Conservation (phyloP, 2,113 vertebrate species). For the Symphodus melops region DNA sequence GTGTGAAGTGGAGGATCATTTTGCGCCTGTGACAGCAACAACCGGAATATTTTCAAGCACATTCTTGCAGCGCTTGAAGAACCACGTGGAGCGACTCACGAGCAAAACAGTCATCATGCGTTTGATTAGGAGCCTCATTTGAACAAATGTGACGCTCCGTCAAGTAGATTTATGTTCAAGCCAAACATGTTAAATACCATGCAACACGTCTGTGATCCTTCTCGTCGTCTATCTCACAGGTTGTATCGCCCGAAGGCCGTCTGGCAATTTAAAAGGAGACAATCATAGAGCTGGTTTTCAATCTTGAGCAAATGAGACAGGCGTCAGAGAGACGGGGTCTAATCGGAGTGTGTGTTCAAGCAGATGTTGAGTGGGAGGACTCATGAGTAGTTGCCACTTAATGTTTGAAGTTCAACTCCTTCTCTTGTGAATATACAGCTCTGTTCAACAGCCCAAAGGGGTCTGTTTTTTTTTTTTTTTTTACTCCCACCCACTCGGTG, state of each 20-base stretch:
- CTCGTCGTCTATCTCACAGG: constrained; percentile 25
- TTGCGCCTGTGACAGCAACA: constrained; percentile 9
- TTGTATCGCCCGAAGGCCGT: constrained; percentile 25
- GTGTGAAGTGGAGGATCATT: constrained; percentile 2
- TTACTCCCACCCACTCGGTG: constrained; percentile 36
- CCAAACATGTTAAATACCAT: constrained; percentile 3
- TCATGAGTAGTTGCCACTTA: constrained; percentile 41
- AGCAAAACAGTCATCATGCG: constrained; percentile 15
- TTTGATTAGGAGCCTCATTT: constrained; percentile 11
- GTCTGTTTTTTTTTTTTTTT: constrained; percentile 10
- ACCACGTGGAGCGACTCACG: background rate
- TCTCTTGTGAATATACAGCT: constrained; percentile 18
- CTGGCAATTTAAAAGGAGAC: constrained; percentile 36
- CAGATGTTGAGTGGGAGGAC: constrained; percentile 68
- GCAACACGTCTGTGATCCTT: constrained; percentile 19
- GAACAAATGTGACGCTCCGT: constrained; percentile 32
- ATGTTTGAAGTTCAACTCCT: constrained; percentile 50
- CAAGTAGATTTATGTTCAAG: constrained; percentile 51
- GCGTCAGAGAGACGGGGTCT: constrained; percentile 8
- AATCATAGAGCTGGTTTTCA: constrained; percentile 12
- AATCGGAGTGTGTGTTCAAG: constrained; percentile 37
- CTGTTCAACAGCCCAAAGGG: constrained; percentile 41
- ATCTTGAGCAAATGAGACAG: constrained; percentile 14
- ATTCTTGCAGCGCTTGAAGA: constrained; percentile 1
- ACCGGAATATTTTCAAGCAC: background rate